Conservation (phyloP, 1,140 invertebrate genomes). For the Battus philenor region DNA sequence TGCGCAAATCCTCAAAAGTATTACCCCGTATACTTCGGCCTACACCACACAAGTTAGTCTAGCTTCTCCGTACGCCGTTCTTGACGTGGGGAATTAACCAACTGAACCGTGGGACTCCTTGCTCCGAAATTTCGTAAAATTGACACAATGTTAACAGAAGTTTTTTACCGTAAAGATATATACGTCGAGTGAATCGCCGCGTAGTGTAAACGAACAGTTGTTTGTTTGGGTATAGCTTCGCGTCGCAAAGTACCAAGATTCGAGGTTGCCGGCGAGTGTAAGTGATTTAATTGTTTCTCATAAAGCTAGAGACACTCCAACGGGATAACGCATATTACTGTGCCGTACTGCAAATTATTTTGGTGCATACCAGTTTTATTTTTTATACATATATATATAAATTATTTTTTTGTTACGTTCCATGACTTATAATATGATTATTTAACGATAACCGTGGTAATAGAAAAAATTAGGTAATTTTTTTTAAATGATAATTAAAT, state of each 20-base stretch:
- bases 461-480: too few relatives aligned
- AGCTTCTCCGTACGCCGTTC: slow-evolving; percentile 26
- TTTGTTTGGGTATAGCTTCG: background rate
- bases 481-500: too few relatives aligned
- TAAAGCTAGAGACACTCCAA: background rate
- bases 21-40: slow-evolving; percentile 28
- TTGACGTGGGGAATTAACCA: slow-evolving; percentile 5
- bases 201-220: background rate
- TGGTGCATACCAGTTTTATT: too few relatives aligned
- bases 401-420: too few relatives aligned
- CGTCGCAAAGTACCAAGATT: background rate
- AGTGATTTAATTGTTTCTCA: background rate
- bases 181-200: background rate
- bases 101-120: background rate
- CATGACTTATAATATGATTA: too few relatives aligned
- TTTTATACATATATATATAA: too few relatives aligned
- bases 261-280: background rate
- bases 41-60: slow-evolving; percentile 25
- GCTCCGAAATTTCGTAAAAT: background rate
- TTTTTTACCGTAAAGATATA: background rate
- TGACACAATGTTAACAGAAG: background rate
- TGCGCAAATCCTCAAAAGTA: slow-evolving; percentile 26
- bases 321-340: background rate
- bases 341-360: background rate
- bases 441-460: too few relatives aligned